A percentile compares a stretch with the other conserved stretches of the same genome.
phyloP scores from a whole-genome alignment of 2,113 vertebrate genomes.

The Hemiprocne comata region DNA sequence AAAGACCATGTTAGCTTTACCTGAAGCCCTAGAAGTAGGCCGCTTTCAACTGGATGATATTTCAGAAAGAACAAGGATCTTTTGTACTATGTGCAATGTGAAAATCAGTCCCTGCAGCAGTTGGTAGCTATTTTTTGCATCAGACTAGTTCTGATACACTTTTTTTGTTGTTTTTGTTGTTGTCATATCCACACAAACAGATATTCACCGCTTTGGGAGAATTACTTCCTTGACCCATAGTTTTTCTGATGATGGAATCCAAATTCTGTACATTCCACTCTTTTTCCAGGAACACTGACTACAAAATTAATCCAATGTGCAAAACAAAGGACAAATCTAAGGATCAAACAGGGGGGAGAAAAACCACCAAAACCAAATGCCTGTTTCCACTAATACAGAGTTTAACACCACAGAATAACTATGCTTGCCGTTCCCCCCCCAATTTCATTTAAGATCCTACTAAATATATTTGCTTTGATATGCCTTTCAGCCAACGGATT shows the following conservation, averaged over 20 bases:
- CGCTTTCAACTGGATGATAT: neutral
- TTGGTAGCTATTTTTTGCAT: neutral
- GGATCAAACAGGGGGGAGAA: neutral
- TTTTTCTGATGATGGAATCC: constrained; percentile 5
- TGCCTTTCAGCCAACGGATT: neutral
- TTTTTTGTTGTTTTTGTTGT: no score
- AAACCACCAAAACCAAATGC: neutral
- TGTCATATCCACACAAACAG: neutral
- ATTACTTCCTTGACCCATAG: neutral
- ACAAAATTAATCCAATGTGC: constrained; percentile 51
- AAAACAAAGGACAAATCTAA: neutral
- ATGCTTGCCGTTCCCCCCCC: neutral
- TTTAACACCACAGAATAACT: neutral
- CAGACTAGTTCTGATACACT: neutral
- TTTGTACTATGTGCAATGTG: neutral
- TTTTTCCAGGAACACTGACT: constrained; percentile 25
- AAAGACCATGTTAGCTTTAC: neutral
- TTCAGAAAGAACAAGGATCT: neutral
- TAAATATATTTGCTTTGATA: neutral
- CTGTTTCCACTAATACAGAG: neutral
- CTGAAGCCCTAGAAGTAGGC: neutral
- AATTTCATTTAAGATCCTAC: neutral
- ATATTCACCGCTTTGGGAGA: constrained; percentile 16
- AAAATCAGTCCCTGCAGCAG: neutral
- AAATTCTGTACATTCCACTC: constrained; percentile 42